Evolutionary conservation across 1,140 invertebrate species (phyloP), one percentile per base, ranked within the genome.

Genomic region (Panagrolaimus sp.): DNA sequence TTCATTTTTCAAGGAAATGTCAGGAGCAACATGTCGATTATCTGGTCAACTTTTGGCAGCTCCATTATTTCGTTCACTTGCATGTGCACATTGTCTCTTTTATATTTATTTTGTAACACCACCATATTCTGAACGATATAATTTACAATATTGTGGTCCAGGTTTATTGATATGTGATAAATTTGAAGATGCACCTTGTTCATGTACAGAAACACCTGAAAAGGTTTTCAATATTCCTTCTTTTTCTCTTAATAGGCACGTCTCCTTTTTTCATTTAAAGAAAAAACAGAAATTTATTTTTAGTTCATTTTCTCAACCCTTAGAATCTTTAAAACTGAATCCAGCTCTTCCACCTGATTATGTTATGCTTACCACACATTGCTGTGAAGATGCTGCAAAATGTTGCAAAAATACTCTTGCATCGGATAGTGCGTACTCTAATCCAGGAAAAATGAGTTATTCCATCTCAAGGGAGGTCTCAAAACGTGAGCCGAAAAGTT

Each of bases 311-410:
- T 45, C 27, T 25, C 69, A 44, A 23, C 46, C 71, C 8, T 71
- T 72, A 14, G 48, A 23, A n/a, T n/a, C 67, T n/a, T 23, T 73
- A 20, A 16, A 68, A 48, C 14, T 73, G 27, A 31, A 57, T 25
- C 71, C 71, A 4, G 13, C 38, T 23, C 53, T 73, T 9, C 71
- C 71, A 14, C n/a, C 23, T 46, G 65, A 71, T 57, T 73, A 76
- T 63, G 44, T n/a, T 14, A n/a, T 42, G n/a, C 43, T 63, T 45
- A 51, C 46, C 25, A 14, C 43, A 14, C 20, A 74, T 16, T 73
- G 71, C 31, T 73, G 71, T 67, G 53, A 68, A 63, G 66, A 72
- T 1, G 71, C 71, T 20, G 43, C 73, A 16, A 42, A 63, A 44
- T 73, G 71, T 53, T 73, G 71, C 43, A 13, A n/a, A 23, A 44